A percentile compares a stretch with the other conserved stretches of the same genome.
Evolutionary conservation across 2,888 invertebrate species (phyloP).

Genomic region (Acleris cristana): DNA sequence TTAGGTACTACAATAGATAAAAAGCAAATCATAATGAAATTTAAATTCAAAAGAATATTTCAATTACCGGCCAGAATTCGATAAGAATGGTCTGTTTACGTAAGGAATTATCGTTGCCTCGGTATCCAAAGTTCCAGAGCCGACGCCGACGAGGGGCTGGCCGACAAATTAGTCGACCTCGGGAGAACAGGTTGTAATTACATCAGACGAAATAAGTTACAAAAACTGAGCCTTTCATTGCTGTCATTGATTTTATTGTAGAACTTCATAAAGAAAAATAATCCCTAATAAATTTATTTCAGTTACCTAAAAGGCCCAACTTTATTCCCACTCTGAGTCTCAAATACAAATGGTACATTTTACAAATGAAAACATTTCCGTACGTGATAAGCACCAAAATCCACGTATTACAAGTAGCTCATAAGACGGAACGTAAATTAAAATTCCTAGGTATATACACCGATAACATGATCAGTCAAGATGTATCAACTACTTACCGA

Average conservation of each 20-base stretch:
- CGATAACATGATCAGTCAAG: not conserved
- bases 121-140: slow-evolving; percentile 10
- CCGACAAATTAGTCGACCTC: slow-evolving; percentile 10
- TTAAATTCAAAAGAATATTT: not conserved
- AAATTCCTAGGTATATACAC: no score
- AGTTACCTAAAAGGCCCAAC: no score
- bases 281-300: no score
- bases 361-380: no score
- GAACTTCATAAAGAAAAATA: not conserved
- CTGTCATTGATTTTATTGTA: not conserved
- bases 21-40: no score
- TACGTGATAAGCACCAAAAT: no score
- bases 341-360: no score
- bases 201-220: not conserved
- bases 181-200: slow-evolving; percentile 10
- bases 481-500: slow-evolving; percentile 54
- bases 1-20: no score
- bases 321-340: no score
- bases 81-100: slow-evolving; percentile 11
- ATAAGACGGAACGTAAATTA: no score
- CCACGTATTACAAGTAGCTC: no score
- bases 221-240: not conserved
- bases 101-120: slow-evolving; percentile 6
- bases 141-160: slow-evolving; percentile 5
- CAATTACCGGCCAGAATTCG: not conserved